A percentile compares a stretch with the other conserved stretches of the same genome.
Conservation (phyloP, 2,888 invertebrate genomes). For the Drosophila merina region DNA sequence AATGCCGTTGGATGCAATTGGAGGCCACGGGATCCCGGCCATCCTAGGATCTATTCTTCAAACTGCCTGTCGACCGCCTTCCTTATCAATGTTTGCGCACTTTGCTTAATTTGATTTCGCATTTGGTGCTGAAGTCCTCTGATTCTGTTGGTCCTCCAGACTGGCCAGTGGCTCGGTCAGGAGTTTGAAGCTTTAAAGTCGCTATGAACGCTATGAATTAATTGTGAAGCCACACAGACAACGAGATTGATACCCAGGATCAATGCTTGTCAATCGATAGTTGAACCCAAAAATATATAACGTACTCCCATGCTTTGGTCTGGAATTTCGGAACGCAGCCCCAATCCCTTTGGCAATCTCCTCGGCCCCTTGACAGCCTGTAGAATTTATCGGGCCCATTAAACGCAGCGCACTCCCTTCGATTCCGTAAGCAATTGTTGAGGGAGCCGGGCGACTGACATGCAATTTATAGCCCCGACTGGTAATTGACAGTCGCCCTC, state of each 20-base stretch:
- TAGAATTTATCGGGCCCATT: constrained; percentile 73
- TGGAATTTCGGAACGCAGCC: not conserved
- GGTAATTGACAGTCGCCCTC: constrained; percentile 64
- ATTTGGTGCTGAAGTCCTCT: constrained; percentile 40
- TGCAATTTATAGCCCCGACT: constrained; percentile 70
- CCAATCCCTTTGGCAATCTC: not conserved
- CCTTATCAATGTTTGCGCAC: constrained; percentile 68
- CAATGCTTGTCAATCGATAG: constrained; percentile 1
- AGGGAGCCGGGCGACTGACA: constrained; percentile 57
- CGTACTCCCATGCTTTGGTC: not conserved
- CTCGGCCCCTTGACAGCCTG: constrained; percentile 55
- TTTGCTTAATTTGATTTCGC: constrained; percentile 74
- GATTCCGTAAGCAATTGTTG: constrained; percentile 44
- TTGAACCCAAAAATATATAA: not conserved
- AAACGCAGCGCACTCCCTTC: constrained; percentile 62
- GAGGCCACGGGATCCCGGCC: constrained; percentile 14
- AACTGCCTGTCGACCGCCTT: not conserved
- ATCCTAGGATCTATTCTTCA: constrained; percentile 16
- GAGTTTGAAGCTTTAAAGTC: not conserved
- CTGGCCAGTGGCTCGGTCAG: constrained; percentile 12
- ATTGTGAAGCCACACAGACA: not conserved
- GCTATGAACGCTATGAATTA: not conserved
- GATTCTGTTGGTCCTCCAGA: constrained; percentile 32
- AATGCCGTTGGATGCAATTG: constrained; percentile 1
- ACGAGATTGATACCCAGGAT: not conserved